phyloP scores from a whole-genome alignment of 2,113 vertebrate genomes.

The Cathartes aura region DNA sequence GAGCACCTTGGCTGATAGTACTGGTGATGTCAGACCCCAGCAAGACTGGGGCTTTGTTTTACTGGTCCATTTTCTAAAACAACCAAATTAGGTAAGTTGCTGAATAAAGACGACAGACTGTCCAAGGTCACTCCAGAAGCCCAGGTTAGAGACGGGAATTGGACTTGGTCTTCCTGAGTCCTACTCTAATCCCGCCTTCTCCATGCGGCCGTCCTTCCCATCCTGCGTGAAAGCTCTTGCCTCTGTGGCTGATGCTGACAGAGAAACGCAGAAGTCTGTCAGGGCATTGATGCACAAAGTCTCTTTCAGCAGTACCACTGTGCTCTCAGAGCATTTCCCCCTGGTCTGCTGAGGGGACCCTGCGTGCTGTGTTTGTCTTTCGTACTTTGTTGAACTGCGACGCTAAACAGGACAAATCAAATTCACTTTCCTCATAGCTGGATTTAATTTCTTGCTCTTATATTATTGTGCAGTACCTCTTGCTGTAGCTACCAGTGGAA shows the following conservation, averaged over 20 bases:
- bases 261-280: background rate
- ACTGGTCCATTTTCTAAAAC: background rate
- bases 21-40: background rate
- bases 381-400: background rate
- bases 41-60: background rate
- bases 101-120: background rate
- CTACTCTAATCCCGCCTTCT: background rate
- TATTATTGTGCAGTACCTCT: background rate
- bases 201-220: accelerated
- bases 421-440: background rate
- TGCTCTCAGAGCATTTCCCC: background rate
- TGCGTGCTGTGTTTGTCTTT: background rate
- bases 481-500: background rate
- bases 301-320: background rate
- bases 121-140: background rate
- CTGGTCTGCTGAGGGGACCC: background rate
- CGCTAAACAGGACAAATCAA: background rate
- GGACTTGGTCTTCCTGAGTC: background rate
- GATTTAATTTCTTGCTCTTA: background rate
- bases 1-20: background rate
- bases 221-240: accelerated
- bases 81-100: background rate
- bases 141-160: background rate
- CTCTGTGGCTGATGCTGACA: background rate
- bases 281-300: background rate